Evolutionary conservation across 2,113 vertebrate genomes (phyloP).

Genomic region (Haemorhous mexicanus): DNA sequence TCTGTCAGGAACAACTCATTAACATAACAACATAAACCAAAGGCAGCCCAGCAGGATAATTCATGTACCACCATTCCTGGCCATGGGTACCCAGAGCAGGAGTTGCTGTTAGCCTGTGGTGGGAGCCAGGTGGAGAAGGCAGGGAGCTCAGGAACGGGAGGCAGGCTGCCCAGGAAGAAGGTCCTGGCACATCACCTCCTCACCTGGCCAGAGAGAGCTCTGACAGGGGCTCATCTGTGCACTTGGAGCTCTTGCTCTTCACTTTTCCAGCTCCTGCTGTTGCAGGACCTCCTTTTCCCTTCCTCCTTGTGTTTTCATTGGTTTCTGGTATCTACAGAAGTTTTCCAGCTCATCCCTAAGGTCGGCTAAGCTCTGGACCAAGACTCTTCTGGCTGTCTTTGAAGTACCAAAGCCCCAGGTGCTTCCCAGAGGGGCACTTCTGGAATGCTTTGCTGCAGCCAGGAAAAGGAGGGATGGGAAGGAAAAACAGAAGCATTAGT

Average conservation of each 20-base stretch:
- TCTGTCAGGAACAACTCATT: not conserved
- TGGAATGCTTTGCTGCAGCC: not conserved
- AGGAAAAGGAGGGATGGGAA: not conserved
- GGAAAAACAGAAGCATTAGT: not conserved
- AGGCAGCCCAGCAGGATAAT: not conserved
- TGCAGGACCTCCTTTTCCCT: not conserved
- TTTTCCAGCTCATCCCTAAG: not conserved
- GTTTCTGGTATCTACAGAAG: not conserved
- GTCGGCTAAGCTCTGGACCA: not conserved
- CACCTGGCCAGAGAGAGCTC: not conserved
- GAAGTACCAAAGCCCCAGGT: not conserved
- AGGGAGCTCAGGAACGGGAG: not conserved
- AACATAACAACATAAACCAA: not conserved
- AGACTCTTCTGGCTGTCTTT: not conserved
- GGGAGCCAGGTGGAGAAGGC: not conserved
- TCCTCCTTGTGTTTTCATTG: not conserved
- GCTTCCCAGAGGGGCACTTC: not conserved
- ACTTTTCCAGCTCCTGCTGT: not conserved
- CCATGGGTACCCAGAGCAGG: rapidly evolving
- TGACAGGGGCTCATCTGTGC: conserved; percentile 31
- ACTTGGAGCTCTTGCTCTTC: not conserved
- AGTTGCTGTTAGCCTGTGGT: not conserved
- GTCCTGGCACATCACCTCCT: not conserved
- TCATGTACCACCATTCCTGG: not conserved
- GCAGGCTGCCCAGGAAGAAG: not conserved